Evolutionary conservation across 2,797 vertebrate genomes (phyloP), one percentile per base, ranked within the genome.

Genomic region (Pseudochirops cupreus): DNA sequence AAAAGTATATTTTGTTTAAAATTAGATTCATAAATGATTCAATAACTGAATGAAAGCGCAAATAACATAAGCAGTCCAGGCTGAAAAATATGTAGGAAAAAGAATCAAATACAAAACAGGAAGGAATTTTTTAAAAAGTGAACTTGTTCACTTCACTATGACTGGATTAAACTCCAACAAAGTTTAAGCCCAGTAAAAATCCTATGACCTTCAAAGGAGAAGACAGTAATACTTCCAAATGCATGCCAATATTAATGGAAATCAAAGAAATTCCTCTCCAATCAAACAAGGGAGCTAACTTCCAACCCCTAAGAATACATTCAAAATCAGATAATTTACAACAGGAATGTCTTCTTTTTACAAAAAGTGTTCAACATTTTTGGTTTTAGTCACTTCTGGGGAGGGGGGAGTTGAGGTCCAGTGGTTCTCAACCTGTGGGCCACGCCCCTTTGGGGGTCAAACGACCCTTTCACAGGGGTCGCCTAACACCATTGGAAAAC

Each of bases 1-100:
- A 82, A 46, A 82, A 26, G 3, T 55, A 93, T 55, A 4, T 7
- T 87, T n/a, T 91, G 91, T 62, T 96, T 93, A 91, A 92, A 95
- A 92, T 56, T 52, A 92, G 53, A 29, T 92, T 53, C 31, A 87
- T 21, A 91, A 94, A 92, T 52, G 21, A 93, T 91, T 56, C 74
- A 91, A 93, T 0, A 5, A 91, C 92, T 93, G 56, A 54, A 97
- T 93, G 82, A 74, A 94, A 59, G 95, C 31, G 28, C 56, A 39
- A 95, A 55, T 96, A 93, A 91, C 16, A 92, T 0, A 56, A 96
- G 93, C 39, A 91, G 50, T 33, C 24, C 62, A 95, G 21, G 46
- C 67, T 94, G 92, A 94, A 96, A 39, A 18, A 87, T 91, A 55
- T 90, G 92, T n/a, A 92, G 54, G 56, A 95, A 97, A 95, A 96